Evolutionary conservation across 2,888 invertebrate genomes (phyloP), one percentile per base, ranked within the genome.

Genomic region (Dynastes grantii): DNA sequence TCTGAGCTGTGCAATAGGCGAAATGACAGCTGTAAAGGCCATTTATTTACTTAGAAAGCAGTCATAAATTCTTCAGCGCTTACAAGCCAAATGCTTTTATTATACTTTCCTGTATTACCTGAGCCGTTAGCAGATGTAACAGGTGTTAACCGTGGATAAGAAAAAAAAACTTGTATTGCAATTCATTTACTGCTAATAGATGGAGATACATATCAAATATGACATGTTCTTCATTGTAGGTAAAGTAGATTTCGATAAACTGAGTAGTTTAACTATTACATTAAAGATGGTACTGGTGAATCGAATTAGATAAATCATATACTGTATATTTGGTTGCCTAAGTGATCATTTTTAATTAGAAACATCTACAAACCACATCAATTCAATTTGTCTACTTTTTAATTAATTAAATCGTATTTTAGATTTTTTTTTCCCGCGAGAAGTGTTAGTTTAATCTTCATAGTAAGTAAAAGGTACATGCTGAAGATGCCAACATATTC

Each of bases 21-120:
- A 5, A 11, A 9, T 29, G 63, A 32, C 63, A 63, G 63, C 9
- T 63, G 63, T 9, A 29, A 63, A 13, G 2, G 8, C 55, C 29
- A n/a, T 32, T 27, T 63, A 63, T 29, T 27, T 63, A 63, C 13
- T 2, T 63, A 63, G 63, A 63, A 63, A 63, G 63, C 27, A 11
- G 32, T 13, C 13, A 3, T 63, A 63, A 63, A 63, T 63, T 29
- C 61, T 8, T 11, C 8, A 22, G 29, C 22, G 27, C 11, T 61
- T 63, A 29, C 27, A 13, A n/a, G 4, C 5, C 8, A 2, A 27
- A n/a, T 1, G 63, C 13, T 32, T 29, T 27, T 63, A 63, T 27
- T 32, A n/a, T 32, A 63, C 63, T 29, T 32, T 11, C 63, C 11
- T 63, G 32, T 29, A 32, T 5, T 63, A 29, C 11, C 27, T 13